A percentile compares a stretch with the other conserved stretches of the same genome.
These are phyloP conservation scores for Pteronotus mesoamericanus DNA, from an alignment of 2,797 vertebrate species.

Conservation along the genomic window DNA sequence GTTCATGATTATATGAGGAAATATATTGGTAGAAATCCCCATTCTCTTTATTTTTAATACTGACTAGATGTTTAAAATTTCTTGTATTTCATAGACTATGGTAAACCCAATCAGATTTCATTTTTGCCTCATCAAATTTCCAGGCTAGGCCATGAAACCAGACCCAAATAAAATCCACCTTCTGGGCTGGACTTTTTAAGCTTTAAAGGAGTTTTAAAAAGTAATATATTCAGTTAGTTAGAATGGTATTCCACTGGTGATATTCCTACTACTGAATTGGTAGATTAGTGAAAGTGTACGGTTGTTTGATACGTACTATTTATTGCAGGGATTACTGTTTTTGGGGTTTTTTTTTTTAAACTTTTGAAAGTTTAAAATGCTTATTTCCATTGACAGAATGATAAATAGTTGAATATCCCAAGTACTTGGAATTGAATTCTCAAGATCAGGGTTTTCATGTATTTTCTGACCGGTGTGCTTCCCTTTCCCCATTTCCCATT, in stretches of 20 bases:
- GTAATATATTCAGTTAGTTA: neutral
- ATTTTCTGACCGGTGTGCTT: constrained; percentile 69
- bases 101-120: neutral
- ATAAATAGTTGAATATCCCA: constrained; percentile 42
- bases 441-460: constrained; percentile 73
- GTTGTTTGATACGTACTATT: neutral
- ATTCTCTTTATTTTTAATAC: neutral
- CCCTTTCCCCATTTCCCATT: constrained; percentile 79
- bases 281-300: neutral
- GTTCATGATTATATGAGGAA: neutral
- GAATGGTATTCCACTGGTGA: neutral
- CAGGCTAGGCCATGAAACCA: neutral
- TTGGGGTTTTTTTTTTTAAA: neutral
- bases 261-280: neutral
- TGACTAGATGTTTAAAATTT: neutral
- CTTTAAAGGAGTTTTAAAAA: neutral
- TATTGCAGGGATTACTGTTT: neutral
- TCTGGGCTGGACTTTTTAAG: neutral
- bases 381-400: neutral
- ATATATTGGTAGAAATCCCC: neutral
- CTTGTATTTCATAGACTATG: neutral
- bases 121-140: neutral
- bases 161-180: neutral
- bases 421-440: constrained; percentile 80
- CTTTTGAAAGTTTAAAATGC: neutral